Percentiles rank a stretch among this genome's conserved stretches.
Evolutionary conservation across 2,888 invertebrate genomes (phyloP).

Genomic region (Sinohyriopsis cumingii): DNA sequence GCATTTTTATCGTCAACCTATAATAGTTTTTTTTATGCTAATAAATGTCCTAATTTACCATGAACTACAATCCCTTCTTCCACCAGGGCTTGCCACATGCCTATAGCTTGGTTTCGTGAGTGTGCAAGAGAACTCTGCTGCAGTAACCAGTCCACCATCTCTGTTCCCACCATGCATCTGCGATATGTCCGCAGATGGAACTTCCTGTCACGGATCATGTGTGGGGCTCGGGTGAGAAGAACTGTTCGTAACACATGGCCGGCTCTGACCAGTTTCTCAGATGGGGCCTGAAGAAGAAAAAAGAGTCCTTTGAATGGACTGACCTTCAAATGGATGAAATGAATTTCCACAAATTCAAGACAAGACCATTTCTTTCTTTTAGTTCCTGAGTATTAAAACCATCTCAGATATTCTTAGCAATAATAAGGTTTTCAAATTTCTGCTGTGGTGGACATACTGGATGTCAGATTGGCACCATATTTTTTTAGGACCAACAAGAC

Average conservation of each 20-base stretch:
- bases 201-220: slow-evolving; percentile 78
- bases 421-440: no score
- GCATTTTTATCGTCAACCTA: neutral
- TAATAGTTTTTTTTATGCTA: no score
- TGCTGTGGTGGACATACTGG: no score
- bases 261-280: slow-evolving; percentile 79
- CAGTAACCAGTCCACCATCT: slow-evolving; percentile 86
- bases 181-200: slow-evolving; percentile 79
- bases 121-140: slow-evolving; percentile 77
- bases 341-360: no score
- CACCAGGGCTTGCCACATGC: slow-evolving; percentile 88
- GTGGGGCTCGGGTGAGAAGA: slow-evolving; percentile 77
- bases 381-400: no score
- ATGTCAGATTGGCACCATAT: no score
- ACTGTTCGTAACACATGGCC: slow-evolving; percentile 82
- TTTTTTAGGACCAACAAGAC: no score
- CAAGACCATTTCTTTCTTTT: no score
- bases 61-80: slow-evolving; percentile 86
- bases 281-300: slow-evolving; percentile 73
- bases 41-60: slow-evolving; percentile 74
- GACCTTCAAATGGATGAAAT: no score
- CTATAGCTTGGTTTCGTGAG: slow-evolving; percentile 81
- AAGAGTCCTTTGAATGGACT: no score
- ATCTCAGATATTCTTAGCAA: no score
- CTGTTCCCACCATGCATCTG: slow-evolving; percentile 81